A percentile compares a stretch with the other conserved stretches of the same genome.
These are phyloP conservation scores for honey bee (Apis mellifera) DNA, from an alignment of 1,140 invertebrate species.

Conservation along the genomic window DNA sequence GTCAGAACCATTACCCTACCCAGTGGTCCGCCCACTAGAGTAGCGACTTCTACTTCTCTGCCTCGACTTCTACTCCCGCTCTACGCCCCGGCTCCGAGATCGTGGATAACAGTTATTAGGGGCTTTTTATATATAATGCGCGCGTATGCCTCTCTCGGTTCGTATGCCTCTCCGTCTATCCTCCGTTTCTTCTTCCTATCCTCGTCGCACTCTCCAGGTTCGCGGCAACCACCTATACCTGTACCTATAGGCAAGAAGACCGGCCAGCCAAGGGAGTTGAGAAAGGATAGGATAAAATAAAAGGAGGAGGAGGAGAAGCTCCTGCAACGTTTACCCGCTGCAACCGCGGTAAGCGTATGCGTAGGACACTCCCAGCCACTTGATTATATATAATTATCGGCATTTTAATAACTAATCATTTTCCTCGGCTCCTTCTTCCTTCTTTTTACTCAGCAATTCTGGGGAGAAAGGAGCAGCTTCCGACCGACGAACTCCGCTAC, in stretches of 20 bases:
- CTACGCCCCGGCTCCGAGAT: constrained; percentile 67
- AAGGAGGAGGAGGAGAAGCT: constrained; percentile 2
- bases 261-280: constrained; percentile 49
- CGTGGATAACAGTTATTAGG: constrained; percentile 82
- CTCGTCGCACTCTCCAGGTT: constrained; percentile 55
- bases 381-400: constrained; percentile 82
- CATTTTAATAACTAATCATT: constrained; percentile 83
- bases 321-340: constrained; percentile 60
- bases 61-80: constrained; percentile 50
- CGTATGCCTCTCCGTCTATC: constrained; percentile 11
- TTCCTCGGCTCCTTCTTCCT: constrained; percentile 74
- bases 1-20: constrained; percentile 68
- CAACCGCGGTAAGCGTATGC: constrained; percentile 71
- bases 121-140: constrained; percentile 80
- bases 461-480: constrained; percentile 77
- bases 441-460: constrained; percentile 70
- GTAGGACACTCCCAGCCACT: constrained; percentile 78
- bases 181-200: constrained; percentile 34
- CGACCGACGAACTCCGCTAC: constrained; percentile 75
- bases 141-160: constrained; percentile 70
- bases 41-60: constrained; percentile 66
- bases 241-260: constrained; percentile 37
- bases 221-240: constrained; percentile 68
- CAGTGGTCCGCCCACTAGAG: constrained; percentile 72
- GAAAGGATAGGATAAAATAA: not conserved